Evolutionary conservation across 2,113 vertebrate species (phyloP), one percentile per base, ranked within the genome.

Genomic region (Coturnix japonica): DNA sequence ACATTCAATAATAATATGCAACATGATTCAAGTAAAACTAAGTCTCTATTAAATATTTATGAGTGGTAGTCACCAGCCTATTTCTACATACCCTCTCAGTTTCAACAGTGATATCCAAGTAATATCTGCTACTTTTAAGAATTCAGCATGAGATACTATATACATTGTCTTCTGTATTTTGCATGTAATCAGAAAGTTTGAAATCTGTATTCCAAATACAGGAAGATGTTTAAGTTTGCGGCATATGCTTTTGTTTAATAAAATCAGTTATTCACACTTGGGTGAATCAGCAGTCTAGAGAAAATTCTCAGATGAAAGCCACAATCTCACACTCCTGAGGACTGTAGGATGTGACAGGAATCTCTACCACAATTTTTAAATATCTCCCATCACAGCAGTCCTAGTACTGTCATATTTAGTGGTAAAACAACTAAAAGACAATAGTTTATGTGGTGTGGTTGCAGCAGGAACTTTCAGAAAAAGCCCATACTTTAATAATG

Each of bases 1-100:
- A 97, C 93, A 96, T 95, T 97, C 96, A 96, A 73, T 79, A 91
- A 79, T 91, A 95, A 89, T 95, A 96, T 74, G 92, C 95, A 95
- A 96, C 21, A 67, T 66, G 43, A 87, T 89, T 96, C 94, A 96
- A 94, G 91, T 96, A 97, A 85, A 94, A 95, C 70, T 91, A 95
- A 89, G 84, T 82, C 73, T 78, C 73, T 51, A 91, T 81, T 95
- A 93, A 91, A 97, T 93, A 74, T 41, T 76, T 81, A 87, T 3
- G 3, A 87, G 95, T 91, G 89, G 90, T 65, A 94, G 79, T 70
- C 74, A 74, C 26, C 85, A 95, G 80, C 20, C 74, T 91, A 85
- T 53, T 81, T 93, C 72, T 89, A 94, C 11, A 51, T 43, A 83
- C 13, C 41, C 54, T 96, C 65, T 93, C 79, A 64, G 80, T 89